Evolutionary conservation across 1,140 invertebrate genomes (phyloP).

Genomic region (Procambarus clarkii): DNA sequence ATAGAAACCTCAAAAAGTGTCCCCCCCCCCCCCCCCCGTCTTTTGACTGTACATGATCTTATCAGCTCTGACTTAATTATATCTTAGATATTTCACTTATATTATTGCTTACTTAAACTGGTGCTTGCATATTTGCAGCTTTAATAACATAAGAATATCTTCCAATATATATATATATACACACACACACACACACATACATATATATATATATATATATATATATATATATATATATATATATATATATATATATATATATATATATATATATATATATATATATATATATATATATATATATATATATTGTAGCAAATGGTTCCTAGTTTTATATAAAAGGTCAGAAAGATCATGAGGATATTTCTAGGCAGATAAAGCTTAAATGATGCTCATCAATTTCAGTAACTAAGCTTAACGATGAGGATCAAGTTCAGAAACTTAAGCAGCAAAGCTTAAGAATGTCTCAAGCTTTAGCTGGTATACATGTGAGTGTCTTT

Average conservation of each 20-base stretch:
- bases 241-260: conserved; percentile 1
- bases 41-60: background rate
- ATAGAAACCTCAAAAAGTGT: no score
- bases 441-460: no score
- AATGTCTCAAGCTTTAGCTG: no score
- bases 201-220: no score
- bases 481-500: no score
- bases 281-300: conserved; percentile 13
- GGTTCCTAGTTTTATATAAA: conserved; percentile 31
- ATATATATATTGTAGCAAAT: background rate
- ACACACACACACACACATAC: no score
- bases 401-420: no score
- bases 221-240: no score
- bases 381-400: background rate
- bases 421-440: no score
- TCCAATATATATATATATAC: no score
- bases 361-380: background rate
- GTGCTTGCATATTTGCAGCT: background rate
- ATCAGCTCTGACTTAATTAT: background rate
- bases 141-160: background rate
- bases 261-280: conserved; percentile 17
- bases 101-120: conserved; percentile 2
- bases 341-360: background rate
- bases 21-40: no score
- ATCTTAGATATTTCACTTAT: conserved; percentile 17